These are phyloP conservation scores for Scrobipalpa costella DNA, from an alignment of 2,888 invertebrate genomes.

Conservation along the genomic window DNA sequence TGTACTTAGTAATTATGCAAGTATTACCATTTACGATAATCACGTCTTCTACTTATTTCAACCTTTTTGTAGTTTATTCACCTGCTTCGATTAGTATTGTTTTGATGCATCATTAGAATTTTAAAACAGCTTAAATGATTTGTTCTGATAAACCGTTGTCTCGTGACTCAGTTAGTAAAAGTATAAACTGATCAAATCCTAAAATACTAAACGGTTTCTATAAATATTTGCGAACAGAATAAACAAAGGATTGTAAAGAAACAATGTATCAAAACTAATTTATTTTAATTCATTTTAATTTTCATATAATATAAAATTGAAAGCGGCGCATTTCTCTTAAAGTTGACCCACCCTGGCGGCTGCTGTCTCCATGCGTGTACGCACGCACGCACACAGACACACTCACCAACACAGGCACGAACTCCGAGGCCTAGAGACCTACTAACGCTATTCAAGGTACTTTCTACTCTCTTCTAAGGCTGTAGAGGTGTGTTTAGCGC, in stretches of 20 bases:
- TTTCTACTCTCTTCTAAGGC: constrained; percentile 31
- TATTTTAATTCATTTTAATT: no score
- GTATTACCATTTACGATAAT: constrained; percentile 23
- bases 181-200: neutral
- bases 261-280: neutral
- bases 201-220: neutral
- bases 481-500: neutral
- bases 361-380: constrained; percentile 77
- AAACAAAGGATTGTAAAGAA: neutral
- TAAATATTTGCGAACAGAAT: neutral
- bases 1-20: constrained; percentile 20
- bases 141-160: neutral
- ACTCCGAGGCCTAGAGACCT: constrained; percentile 75
- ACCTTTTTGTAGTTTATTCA: constrained; percentile 19
- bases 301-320: neutral
- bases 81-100: constrained; percentile 17
- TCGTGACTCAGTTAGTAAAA: neutral
- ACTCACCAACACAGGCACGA: constrained; percentile 54
- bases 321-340: constrained; percentile 71
- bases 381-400: constrained; percentile 49
- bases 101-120: constrained; percentile 12
- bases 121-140: neutral
- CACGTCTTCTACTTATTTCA: constrained; percentile 7
- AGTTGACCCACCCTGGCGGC: constrained; percentile 59
- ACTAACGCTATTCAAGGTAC: constrained; percentile 65